Percentiles rank a stretch among this genome's conserved stretches.
phyloP scores from a whole-genome alignment of 2,113 vertebrate species.

The Stictonetta naevosa region DNA sequence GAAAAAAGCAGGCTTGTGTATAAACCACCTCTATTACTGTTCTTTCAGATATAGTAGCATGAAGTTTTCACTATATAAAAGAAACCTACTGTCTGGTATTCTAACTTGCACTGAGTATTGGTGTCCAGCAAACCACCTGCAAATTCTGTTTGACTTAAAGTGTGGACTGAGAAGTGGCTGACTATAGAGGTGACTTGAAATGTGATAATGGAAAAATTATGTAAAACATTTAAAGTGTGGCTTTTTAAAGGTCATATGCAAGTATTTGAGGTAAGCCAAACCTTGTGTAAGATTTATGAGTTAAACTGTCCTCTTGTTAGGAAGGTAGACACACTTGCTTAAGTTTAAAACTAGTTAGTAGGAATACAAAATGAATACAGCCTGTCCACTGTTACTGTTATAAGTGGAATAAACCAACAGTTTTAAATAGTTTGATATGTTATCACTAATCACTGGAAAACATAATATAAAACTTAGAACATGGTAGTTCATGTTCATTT shows the following conservation, averaged over 20 bases:
- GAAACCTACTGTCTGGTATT: neutral
- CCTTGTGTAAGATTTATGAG: neutral
- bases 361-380: neutral
- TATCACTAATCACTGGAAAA: constrained; percentile 35
- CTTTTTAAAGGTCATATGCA: neutral
- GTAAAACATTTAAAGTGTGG: neutral
- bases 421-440: neutral
- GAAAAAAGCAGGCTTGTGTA: neutral
- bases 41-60: neutral
- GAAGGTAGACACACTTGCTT: neutral
- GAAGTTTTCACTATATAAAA: neutral
- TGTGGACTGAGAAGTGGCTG: accelerated
- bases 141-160: neutral
- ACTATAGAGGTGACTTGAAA: neutral
- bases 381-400: neutral
- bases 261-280: neutral
- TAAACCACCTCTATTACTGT: neutral
- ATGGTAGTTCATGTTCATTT: neutral
- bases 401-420: neutral
- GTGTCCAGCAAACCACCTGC: neutral
- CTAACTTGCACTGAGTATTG: neutral
- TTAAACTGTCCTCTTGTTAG: neutral
- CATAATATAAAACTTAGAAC: neutral
- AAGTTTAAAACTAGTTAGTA: neutral
- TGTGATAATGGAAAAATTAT: neutral